A percentile compares a stretch with the other conserved stretches of the same genome.
These are phyloP conservation scores for Petrosia ficiformis DNA, from an alignment of 37 sponge, comb jelly and placozoan genomes.

Conservation along the genomic window DNA sequence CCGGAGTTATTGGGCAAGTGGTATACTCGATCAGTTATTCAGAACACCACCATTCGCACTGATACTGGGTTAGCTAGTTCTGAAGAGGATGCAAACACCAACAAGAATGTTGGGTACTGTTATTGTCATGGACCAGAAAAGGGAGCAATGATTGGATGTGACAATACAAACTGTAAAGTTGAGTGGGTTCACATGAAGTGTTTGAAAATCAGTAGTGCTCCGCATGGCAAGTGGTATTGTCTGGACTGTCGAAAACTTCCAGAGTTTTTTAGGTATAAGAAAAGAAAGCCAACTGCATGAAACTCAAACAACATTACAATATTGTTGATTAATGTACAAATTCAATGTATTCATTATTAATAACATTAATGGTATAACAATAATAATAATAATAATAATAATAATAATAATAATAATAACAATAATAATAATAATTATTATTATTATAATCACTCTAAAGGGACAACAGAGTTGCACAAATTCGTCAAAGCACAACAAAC, in stretches of 20 bases:
- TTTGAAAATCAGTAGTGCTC: slow-evolving; percentile 29
- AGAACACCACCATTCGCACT: neutral
- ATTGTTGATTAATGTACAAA: neutral
- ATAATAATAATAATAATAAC: no score
- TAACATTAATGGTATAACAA: no score
- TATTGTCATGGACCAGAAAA: slow-evolving; percentile 22
- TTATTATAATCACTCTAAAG: slow-evolving; percentile 45
- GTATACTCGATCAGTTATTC: slow-evolving; percentile 15
- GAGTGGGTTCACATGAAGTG: no score
- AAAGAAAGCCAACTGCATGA: no score
- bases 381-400: no score
- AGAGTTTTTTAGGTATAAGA: no score
- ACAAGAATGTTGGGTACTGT: slow-evolving; percentile 14
- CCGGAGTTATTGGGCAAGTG: slow-evolving; percentile 55
- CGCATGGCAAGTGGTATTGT: slow-evolving; percentile 57
- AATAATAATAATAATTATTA: no score
- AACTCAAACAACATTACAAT: no score
- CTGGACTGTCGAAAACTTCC: slow-evolving; percentile 38
- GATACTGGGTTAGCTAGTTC: neutral
- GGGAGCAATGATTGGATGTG: slow-evolving; percentile 36
- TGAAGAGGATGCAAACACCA: neutral
- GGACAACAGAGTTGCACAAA: slow-evolving; percentile 60
- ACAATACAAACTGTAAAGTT: slow-evolving; percentile 18
- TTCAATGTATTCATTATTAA: neutral
- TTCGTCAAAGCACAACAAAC: no score